A percentile compares a stretch with the other conserved stretches of the same genome.
phyloP scores from a whole-genome alignment of 2,888 invertebrate species.

The Teleiodes luculella region DNA sequence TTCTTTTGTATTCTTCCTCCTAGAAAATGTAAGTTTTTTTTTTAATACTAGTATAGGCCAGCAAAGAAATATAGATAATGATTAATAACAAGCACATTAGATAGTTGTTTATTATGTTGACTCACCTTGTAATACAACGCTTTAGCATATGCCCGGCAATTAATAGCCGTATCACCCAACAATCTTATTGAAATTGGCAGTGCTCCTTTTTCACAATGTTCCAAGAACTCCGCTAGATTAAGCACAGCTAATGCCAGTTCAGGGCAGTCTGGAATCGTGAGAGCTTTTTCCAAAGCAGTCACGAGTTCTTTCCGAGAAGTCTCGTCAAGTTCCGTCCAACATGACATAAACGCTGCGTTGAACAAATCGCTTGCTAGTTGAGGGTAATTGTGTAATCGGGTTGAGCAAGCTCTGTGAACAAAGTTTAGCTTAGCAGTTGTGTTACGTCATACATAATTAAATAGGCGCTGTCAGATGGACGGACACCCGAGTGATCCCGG shows the following conservation, averaged over 20 bases:
- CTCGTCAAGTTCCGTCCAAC: constrained; percentile 96
- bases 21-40: constrained; percentile 34
- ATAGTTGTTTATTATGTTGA: neutral
- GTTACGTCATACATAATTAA: neutral
- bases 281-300: constrained; percentile 89
- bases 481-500: no score
- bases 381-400: constrained; percentile 94
- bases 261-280: constrained; percentile 93
- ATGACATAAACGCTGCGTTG: constrained; percentile 98
- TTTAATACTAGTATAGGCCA: no score
- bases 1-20: constrained; percentile 93
- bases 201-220: constrained; percentile 98
- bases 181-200: constrained; percentile 92
- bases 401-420: constrained; percentile 87
- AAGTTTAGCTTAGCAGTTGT: no score
- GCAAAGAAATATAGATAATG: neutral
- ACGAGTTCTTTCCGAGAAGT: constrained; percentile 91
- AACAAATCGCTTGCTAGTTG: constrained; percentile 96
- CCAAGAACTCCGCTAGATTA: constrained; percentile 99
- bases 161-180: constrained; percentile 95
- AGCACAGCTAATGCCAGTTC: constrained; percentile 96
- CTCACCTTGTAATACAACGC: constrained; percentile 80
- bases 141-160: constrained; percentile 88
- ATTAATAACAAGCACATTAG: neutral
- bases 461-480: neutral